Evolutionary conservation across 2,888 invertebrate species (phyloP).

Genomic region (Ptilodon capucinus): DNA sequence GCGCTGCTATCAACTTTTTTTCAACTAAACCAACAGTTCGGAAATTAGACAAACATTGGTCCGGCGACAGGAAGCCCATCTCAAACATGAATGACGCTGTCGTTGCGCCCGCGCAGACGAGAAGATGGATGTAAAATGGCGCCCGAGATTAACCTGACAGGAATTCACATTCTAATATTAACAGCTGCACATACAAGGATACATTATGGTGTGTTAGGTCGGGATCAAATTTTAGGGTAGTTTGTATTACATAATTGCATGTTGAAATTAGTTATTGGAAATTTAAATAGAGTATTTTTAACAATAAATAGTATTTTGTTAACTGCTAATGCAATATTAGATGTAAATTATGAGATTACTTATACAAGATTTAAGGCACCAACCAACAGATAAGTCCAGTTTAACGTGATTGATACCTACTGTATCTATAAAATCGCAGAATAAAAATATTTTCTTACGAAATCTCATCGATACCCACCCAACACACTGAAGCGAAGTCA

Average conservation of each 20-base stretch:
- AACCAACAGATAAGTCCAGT: too few relatives aligned
- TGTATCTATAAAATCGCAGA: too few relatives aligned
- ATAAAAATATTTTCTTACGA: too few relatives aligned
- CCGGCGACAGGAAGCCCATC: conserved; percentile 48
- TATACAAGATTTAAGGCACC: too few relatives aligned
- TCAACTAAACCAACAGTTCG: conserved; percentile 57
- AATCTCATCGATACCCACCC: too few relatives aligned
- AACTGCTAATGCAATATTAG: too few relatives aligned
- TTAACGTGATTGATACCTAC: neutral
- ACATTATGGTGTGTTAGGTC: conserved; percentile 31
- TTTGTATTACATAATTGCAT: neutral
- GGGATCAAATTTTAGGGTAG: conserved; percentile 14
- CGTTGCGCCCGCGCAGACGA: conserved; percentile 33
- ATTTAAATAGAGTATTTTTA: neutral
- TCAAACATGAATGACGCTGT: conserved; percentile 41
- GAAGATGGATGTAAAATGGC: conserved; percentile 39
- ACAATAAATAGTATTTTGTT: too few relatives aligned
- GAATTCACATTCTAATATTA: conserved; percentile 34
- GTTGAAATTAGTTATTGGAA: neutral
- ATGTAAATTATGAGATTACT: too few relatives aligned
- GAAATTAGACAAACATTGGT: conserved; percentile 64
- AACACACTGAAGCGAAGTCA: too few relatives aligned
- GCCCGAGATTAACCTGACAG: conserved; percentile 30
- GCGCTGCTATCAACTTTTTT: conserved; percentile 53
- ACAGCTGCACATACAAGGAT: conserved; percentile 25